Conservation (phyloP, 1,140 invertebrate genomes). For the Drosophila micromelanica region DNA sequence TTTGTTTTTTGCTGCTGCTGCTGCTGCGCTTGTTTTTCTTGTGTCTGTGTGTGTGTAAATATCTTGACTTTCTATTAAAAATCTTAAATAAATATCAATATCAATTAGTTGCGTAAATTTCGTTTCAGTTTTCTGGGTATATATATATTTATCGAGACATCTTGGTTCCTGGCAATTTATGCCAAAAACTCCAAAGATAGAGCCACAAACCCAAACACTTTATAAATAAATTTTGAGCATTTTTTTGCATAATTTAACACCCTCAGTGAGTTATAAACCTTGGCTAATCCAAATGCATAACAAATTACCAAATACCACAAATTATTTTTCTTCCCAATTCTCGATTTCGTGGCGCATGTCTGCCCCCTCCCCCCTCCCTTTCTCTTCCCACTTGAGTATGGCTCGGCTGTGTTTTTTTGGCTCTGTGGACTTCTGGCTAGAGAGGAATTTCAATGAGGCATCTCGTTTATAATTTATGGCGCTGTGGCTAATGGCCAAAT, state of each 20-base stretch:
- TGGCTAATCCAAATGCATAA: constrained; percentile 58
- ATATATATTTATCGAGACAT: too few relatives aligned
- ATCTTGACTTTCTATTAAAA: constrained; percentile 52
- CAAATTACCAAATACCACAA: constrained; percentile 69
- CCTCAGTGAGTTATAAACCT: constrained; percentile 37
- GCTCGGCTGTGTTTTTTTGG: constrained; percentile 23
- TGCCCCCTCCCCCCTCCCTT: background rate
- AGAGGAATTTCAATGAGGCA: constrained; percentile 75
- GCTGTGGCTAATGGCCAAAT: constrained; percentile 76
- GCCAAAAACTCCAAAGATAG: constrained; percentile 8
- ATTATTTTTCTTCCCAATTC: constrained; percentile 42
- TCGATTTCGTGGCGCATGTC: constrained; percentile 39
- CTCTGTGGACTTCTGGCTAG: constrained; percentile 38
- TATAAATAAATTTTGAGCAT: constrained; percentile 14
- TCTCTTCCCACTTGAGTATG: background rate
- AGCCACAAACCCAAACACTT: background rate
- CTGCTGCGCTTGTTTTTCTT: constrained; percentile 14
- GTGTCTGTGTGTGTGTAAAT: background rate
- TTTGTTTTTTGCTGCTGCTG: constrained; percentile 2
- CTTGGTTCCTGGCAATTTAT: background rate
- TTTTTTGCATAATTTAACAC: constrained; percentile 69
- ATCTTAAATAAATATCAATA: constrained; percentile 74
- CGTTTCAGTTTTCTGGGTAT: constrained; percentile 27
- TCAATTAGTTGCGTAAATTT: constrained; percentile 79
- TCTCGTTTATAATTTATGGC: constrained; percentile 74